Conservation (phyloP, 2,888 invertebrate species). For the Pollenia labialis region DNA sequence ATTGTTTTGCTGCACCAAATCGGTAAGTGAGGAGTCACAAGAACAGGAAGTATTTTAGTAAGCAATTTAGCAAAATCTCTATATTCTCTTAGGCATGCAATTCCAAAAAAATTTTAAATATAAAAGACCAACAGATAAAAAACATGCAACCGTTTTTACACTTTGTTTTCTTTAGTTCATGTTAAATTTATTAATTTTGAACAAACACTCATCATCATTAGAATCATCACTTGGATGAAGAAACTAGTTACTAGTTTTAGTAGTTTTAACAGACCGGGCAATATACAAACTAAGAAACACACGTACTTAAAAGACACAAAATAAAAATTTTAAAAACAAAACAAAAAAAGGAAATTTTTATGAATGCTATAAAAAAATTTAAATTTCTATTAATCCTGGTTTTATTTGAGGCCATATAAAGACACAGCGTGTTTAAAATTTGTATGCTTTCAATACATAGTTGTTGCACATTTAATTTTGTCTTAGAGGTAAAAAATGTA, state of each 20-base stretch:
- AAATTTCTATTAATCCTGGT: slow-evolving; percentile 11
- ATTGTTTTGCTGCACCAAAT: background rate
- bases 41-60: slow-evolving; percentile 26
- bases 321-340: background rate
- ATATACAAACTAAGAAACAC: no score
- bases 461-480: background rate
- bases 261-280: no score
- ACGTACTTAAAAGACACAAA: background rate
- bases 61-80: slow-evolving; percentile 33
- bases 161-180: background rate
- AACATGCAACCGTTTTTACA: slow-evolving; percentile 49
- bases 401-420: background rate
- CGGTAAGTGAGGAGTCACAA: background rate
- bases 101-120: background rate
- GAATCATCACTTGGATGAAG: slow-evolving; percentile 37
- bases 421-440: background rate
- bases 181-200: slow-evolving; percentile 55
- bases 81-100: slow-evolving; percentile 39
- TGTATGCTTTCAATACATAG: background rate
- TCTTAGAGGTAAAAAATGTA: background rate
- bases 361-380: background rate
- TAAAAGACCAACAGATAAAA: slow-evolving; percentile 26
- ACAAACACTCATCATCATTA: slow-evolving; percentile 56
- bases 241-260: background rate
- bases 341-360: background rate